These are phyloP conservation scores for Rhamphomyia laevipes DNA, from an alignment of 2,888 invertebrate species.

Conservation along the genomic window DNA sequence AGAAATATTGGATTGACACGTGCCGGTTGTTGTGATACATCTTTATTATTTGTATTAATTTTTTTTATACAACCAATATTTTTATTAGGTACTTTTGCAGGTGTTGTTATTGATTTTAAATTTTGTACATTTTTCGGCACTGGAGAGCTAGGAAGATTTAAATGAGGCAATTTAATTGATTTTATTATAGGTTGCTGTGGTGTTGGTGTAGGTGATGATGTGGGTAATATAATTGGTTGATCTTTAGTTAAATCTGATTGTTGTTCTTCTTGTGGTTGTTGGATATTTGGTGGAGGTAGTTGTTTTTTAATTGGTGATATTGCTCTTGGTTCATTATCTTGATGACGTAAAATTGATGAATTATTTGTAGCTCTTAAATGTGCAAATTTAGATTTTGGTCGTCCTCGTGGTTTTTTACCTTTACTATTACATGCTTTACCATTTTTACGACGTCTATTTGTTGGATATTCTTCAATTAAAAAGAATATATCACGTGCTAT, in stretches of 20 bases:
- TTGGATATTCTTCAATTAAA: conserved; percentile 32
- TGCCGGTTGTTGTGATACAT: conserved; percentile 26
- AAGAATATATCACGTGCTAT: conserved; percentile 34
- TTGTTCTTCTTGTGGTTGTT: no score
- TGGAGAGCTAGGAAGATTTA: not conserved
- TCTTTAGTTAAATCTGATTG: no score
- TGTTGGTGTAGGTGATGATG: conserved; percentile 1
- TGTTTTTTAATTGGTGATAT: no score
- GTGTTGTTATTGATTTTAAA: not conserved
- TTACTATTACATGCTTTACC: conserved; percentile 21
- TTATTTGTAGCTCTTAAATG: conserved; percentile 21
- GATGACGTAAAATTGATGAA: not conserved
- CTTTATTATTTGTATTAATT: not conserved
- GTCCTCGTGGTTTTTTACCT: conserved; percentile 22
- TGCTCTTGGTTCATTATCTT: not conserved
- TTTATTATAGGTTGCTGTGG: not conserved
- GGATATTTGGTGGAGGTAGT: not conserved
- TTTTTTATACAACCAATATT: not conserved
- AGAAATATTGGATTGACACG: conserved; percentile 73
- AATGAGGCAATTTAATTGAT: not conserved
- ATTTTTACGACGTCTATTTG: conserved; percentile 20
- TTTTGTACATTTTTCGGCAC: not conserved
- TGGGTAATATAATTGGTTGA: no score
- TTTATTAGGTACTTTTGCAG: not conserved
- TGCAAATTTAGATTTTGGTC: conserved; percentile 26